These are phyloP conservation scores for Tanytarsus gracilentus DNA, from an alignment of 2,888 invertebrate species.

Conservation along the genomic window DNA sequence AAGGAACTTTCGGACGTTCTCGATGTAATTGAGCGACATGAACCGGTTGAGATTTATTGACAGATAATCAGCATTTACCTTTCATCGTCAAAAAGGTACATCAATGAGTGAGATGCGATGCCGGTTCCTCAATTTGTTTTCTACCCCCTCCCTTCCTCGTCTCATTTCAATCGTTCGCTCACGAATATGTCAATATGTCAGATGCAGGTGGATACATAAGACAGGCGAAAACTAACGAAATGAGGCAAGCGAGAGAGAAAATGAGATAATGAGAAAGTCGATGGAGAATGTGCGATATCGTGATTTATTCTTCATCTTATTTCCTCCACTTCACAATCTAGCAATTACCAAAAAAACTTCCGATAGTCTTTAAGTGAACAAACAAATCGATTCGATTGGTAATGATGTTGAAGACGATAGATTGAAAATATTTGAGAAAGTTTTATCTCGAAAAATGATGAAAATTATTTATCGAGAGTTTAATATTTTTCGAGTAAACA, in stretches of 20 bases:
- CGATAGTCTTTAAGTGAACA: slow-evolving; percentile 18
- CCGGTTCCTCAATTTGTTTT: neutral
- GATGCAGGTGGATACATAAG: slow-evolving; percentile 20
- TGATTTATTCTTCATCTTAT: slow-evolving; percentile 16
- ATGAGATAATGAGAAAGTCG: slow-evolving; percentile 13
- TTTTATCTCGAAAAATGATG: too few species aligned
- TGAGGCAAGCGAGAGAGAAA: neutral
- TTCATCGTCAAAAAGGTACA: neutral
- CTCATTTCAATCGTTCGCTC: slow-evolving; percentile 7
- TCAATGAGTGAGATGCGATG: neutral
- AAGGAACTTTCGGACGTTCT: neutral
- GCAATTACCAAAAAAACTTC: slow-evolving; percentile 20
- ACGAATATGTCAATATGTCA: slow-evolving; percentile 24
- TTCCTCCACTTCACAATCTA: neutral
- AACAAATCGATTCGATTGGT: slow-evolving; percentile 21
- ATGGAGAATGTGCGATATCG: neutral
- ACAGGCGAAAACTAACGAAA: slow-evolving; percentile 1
- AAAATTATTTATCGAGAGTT: too few species aligned
- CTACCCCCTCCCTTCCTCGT: neutral
- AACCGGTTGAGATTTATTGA: slow-evolving; percentile 20
- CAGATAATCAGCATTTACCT: slow-evolving; percentile 24
- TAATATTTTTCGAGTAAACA: too few species aligned
- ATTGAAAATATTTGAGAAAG: too few species aligned
- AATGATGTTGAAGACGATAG: neutral
- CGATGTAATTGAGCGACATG: slow-evolving; percentile 1